Percentiles rank a stretch among this genome's conserved stretches.
Conservation (phyloP, 2,888 invertebrate genomes). For the Hirtodrosophila trivittata region DNA sequence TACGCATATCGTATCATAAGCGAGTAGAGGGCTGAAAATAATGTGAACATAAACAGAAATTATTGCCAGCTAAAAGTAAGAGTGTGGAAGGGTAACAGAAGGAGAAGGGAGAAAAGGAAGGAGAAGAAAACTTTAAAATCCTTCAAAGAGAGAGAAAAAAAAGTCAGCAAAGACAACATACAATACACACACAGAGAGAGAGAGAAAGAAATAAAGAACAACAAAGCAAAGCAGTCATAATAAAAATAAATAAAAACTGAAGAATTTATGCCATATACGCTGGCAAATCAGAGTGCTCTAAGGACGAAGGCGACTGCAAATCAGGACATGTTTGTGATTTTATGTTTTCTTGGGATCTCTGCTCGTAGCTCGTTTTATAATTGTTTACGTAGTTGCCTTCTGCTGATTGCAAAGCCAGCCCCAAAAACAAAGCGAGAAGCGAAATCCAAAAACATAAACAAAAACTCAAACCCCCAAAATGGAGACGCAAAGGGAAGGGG, state of each 20-base stretch:
- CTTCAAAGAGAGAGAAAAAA: constrained; percentile 14
- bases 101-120: constrained; percentile 18
- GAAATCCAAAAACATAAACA: not conserved
- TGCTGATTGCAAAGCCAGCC: constrained; percentile 41
- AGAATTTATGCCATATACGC: constrained; percentile 55
- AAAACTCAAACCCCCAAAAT: not conserved
- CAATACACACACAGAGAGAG: constrained; percentile 1
- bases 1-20: constrained; percentile 18
- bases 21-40: constrained; percentile 58
- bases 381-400: constrained; percentile 42
- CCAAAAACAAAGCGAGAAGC: not conserved
- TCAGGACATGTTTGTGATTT: constrained; percentile 52
- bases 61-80: constrained; percentile 63
- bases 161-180: no score
- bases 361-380: constrained; percentile 46
- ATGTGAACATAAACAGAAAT: constrained; percentile 75
- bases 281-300: constrained; percentile 20
- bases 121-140: constrained; percentile 48
- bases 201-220: constrained; percentile 46
- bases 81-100: constrained; percentile 34
- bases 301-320: constrained; percentile 24
- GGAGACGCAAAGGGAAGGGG: not conserved
- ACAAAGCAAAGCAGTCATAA: constrained; percentile 65
- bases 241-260: constrained; percentile 73
- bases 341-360: constrained; percentile 39